A percentile compares a stretch with the other conserved stretches of the same genome.
These are phyloP conservation scores for Trachymyrmex cornetzi DNA, from an alignment of 1,140 invertebrate genomes.

Conservation along the genomic window DNA sequence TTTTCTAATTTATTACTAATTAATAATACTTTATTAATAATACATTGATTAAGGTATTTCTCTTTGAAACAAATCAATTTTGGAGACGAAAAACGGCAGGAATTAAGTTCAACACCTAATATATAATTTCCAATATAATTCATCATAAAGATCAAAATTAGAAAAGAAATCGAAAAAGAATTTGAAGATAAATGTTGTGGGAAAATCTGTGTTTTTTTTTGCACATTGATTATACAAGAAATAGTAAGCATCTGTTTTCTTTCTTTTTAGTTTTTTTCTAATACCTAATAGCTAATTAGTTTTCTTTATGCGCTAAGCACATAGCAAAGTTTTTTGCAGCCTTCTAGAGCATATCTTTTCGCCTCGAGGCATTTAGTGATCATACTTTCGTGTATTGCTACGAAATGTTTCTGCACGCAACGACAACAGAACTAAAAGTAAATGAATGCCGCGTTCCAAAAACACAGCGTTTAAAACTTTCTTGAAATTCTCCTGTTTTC, in stretches of 20 bases:
- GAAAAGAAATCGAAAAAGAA: background rate
- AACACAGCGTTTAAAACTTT: background rate
- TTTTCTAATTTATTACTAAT: too few species aligned
- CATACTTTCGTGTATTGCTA: slow-evolving; percentile 32
- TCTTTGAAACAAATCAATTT: too few species aligned
- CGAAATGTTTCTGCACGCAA: background rate
- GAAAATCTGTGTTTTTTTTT: background rate
- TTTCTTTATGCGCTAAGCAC: slow-evolving; percentile 9
- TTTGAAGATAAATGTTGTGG: background rate
- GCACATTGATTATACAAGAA: background rate
- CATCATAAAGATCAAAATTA: background rate
- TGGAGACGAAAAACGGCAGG: too few species aligned
- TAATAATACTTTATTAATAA: too few species aligned
- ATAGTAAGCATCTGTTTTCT: background rate
- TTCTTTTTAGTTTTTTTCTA: background rate
- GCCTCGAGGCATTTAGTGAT: slow-evolving; percentile 25
- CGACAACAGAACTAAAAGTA: background rate
- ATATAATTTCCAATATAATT: background rate
- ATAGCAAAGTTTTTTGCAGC: background rate
- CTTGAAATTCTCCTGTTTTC: background rate
- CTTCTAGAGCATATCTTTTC: slow-evolving; percentile 54
- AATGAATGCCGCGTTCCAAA: background rate
- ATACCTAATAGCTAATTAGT: slow-evolving; percentile 19
- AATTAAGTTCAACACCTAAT: too few species aligned
- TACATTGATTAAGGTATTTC: too few species aligned